phyloP scores from a whole-genome alignment of 1,140 invertebrate species.

The Aphis craccivora region DNA sequence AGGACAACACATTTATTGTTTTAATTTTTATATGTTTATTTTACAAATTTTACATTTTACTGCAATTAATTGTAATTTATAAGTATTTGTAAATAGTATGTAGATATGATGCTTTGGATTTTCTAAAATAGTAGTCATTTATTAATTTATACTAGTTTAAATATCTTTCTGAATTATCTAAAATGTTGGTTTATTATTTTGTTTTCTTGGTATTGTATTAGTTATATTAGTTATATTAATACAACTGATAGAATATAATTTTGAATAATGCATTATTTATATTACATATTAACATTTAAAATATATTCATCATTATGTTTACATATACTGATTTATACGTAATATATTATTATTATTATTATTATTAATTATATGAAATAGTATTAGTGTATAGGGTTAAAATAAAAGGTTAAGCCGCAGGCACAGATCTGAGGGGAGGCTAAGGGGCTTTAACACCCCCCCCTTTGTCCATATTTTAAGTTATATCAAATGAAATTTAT shows the following conservation, averaged over 20 bases:
- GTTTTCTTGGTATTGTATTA: neutral
- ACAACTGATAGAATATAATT: neutral
- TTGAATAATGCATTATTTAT: slow-evolving; percentile 5
- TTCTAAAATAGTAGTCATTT: neutral
- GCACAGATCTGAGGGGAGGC: too few species aligned
- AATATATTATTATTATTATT: slow-evolving; percentile 18
- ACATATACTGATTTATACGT: neutral
- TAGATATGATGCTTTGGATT: neutral
- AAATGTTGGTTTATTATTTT: neutral
- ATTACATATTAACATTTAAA: neutral
- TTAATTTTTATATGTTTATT: neutral
- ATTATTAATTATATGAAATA: neutral
- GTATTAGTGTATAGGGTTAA: neutral
- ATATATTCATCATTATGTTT: slow-evolving; percentile 5
- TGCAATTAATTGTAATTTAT: neutral
- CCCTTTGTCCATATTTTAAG: too few species aligned
- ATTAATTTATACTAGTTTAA: neutral
- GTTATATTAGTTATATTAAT: neutral
- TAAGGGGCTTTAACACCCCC: too few species aligned
- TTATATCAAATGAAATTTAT: too few species aligned
- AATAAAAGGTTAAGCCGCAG: slow-evolving; percentile 37
- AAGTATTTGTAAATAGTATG: neutral
- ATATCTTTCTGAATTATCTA: neutral
- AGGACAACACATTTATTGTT: neutral
- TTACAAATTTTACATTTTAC: neutral